Conservation (phyloP, 2,113 vertebrate genomes). For the Perca schrenkii region DNA sequence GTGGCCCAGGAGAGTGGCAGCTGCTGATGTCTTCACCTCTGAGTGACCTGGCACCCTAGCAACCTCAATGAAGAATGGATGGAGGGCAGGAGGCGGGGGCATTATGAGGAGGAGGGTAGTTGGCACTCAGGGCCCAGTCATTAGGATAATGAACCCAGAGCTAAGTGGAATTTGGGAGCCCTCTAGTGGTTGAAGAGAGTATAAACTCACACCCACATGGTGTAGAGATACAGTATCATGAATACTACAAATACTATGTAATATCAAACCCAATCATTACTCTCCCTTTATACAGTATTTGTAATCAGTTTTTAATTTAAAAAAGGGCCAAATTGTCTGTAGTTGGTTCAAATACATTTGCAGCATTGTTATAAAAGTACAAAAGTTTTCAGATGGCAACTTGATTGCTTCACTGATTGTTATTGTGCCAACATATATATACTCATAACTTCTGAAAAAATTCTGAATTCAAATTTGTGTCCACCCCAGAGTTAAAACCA, state of each 20-base stretch:
- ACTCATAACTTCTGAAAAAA: not conserved
- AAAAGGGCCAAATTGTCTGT: not conserved
- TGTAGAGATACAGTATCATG: not conserved
- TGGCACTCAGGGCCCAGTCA: conserved; percentile 60
- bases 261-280: not conserved
- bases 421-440: not conserved
- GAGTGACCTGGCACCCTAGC: conserved; percentile 76
- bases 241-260: not conserved
- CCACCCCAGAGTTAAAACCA: not conserved
- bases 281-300: not conserved
- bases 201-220: not conserved
- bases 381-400: not conserved
- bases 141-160: conserved; percentile 68
- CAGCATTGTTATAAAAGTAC: not conserved
- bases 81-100: conserved; percentile 66
- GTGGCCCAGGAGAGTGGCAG: conserved; percentile 68
- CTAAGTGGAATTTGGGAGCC: conserved; percentile 67
- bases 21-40: conserved; percentile 73
- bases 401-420: not conserved
- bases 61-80: conserved; percentile 73
- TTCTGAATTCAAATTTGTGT: not conserved
- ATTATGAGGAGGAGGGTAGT: conserved; percentile 29
- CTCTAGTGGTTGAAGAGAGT: conserved; percentile 68
- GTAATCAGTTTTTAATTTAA: not conserved
- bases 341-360: not conserved